Evolutionary conservation across 2,113 vertebrate species (phyloP).

Genomic region (Hemicordylus capensis): DNA sequence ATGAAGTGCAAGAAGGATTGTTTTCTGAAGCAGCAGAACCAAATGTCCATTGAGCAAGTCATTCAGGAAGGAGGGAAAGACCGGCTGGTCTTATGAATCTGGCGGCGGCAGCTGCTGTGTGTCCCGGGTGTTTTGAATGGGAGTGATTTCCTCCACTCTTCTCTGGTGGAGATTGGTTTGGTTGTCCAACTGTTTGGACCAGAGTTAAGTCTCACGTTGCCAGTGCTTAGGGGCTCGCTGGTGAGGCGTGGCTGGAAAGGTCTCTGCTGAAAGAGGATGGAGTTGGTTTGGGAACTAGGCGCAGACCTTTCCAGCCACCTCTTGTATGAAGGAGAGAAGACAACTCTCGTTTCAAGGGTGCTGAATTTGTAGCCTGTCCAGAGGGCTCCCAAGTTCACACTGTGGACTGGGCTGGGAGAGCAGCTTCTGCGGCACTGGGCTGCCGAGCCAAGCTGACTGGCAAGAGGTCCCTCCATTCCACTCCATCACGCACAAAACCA

Average conservation of each 20-base stretch:
- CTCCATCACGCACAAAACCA: background rate
- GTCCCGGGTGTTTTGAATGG: background rate
- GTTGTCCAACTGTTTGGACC: background rate
- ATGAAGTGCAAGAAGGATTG: conserved; percentile 94
- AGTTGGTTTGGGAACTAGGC: background rate
- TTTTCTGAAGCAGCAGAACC: conserved; percentile 88
- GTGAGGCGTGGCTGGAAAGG: too few species aligned
- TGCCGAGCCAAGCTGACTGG: background rate
- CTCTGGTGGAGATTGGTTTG: background rate
- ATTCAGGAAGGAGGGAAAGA: conserved; percentile 95
- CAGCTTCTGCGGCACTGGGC: background rate
- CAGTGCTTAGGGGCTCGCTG: background rate
- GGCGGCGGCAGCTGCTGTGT: background rate
- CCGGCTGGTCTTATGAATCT: conserved; percentile 85
- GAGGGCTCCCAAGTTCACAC: conserved; percentile 40
- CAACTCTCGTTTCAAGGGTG: too few species aligned
- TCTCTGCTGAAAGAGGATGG: background rate
- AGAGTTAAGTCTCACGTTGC: background rate
- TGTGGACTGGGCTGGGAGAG: background rate
- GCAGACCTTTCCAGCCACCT: background rate
- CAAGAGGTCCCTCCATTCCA: background rate
- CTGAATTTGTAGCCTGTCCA: background rate
- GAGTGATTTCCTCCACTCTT: background rate
- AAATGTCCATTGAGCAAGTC: conserved; percentile 85
- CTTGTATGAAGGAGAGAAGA: background rate